Percentiles rank a stretch among this genome's conserved stretches.
Evolutionary conservation across 2,797 vertebrate species (phyloP).

Genomic region (Hyperoplus lanceolatus): DNA sequence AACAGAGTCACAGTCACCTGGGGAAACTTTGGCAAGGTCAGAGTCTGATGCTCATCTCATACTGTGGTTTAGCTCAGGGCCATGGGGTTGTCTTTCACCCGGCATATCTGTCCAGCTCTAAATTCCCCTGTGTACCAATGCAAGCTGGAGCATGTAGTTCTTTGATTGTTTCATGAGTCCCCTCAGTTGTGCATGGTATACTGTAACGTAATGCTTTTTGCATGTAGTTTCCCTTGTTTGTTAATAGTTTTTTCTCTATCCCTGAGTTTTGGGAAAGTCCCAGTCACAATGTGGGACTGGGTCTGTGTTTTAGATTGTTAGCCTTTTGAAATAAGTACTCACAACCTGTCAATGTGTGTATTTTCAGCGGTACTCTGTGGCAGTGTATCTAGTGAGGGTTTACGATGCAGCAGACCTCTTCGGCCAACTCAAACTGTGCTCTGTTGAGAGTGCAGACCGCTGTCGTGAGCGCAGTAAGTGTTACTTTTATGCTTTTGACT

Average conservation of each 20-base stretch:
- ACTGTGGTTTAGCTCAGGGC: neutral
- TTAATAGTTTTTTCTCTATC: neutral
- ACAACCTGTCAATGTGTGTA: conserved; percentile 18
- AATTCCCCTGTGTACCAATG: neutral
- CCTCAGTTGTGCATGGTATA: neutral
- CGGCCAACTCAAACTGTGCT: conserved; percentile 94
- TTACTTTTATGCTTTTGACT: neutral
- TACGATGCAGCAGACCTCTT: conserved; percentile 95
- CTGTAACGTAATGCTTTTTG: neutral
- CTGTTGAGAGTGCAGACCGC: conserved; percentile 94
- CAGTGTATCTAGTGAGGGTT: conserved; percentile 94
- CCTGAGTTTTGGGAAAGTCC: neutral
- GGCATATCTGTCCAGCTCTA: conserved; percentile 1
- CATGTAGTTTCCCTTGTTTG: neutral
- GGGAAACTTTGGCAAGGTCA: conserved; percentile 99
- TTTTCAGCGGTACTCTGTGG: conserved; percentile 95
- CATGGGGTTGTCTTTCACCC: conserved; percentile 1
- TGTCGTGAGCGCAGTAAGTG: conserved; percentile 97
- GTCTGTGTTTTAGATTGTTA: neutral
- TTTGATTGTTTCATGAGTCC: conserved; percentile 1
- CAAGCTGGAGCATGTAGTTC: conserved; percentile 22
- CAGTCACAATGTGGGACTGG: no score
- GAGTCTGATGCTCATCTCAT: conserved; percentile 26
- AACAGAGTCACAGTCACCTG: conserved; percentile 97
- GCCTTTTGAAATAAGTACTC: neutral